A percentile compares a stretch with the other conserved stretches of the same genome.
These are phyloP conservation scores for Ursus arctos DNA, from an alignment of 2,113 vertebrate genomes.

Conservation along the genomic window DNA sequence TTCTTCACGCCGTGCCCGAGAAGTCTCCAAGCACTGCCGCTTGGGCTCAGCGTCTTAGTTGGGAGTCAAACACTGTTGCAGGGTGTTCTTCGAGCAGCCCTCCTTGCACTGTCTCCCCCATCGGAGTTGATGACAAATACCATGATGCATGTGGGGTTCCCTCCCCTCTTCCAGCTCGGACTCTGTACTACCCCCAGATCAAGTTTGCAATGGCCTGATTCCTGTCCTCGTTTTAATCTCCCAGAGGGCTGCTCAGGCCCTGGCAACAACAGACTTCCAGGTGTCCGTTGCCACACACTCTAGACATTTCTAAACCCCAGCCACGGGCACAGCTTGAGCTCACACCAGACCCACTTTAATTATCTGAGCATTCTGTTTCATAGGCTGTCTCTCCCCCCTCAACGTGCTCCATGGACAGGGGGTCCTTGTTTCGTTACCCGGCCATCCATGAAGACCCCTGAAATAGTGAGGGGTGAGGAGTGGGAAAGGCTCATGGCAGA, in stretches of 20 bases:
- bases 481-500: not conserved
- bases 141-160: not conserved
- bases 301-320: not conserved
- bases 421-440: not conserved
- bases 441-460: not conserved
- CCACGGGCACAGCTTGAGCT: not conserved
- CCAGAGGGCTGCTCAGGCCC: too few relatives aligned
- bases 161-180: not conserved
- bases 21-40: not conserved
- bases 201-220: not conserved
- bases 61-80: not conserved
- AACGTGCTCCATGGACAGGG: rapidly evolving
- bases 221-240: not conserved
- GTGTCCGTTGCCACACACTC: not conserved
- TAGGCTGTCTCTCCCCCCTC: not conserved
- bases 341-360: not conserved
- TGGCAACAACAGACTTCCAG: not conserved
- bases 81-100: not conserved
- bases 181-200: too few relatives aligned
- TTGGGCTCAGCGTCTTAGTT: not conserved
- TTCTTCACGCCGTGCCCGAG: not conserved
- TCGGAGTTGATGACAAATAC: not conserved
- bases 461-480: not conserved
- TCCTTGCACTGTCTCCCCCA: not conserved
- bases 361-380: not conserved